Evolutionary conservation across 2,113 vertebrate genomes (phyloP).

Genomic region (Gnathonemus echidnorhynchus): DNA sequence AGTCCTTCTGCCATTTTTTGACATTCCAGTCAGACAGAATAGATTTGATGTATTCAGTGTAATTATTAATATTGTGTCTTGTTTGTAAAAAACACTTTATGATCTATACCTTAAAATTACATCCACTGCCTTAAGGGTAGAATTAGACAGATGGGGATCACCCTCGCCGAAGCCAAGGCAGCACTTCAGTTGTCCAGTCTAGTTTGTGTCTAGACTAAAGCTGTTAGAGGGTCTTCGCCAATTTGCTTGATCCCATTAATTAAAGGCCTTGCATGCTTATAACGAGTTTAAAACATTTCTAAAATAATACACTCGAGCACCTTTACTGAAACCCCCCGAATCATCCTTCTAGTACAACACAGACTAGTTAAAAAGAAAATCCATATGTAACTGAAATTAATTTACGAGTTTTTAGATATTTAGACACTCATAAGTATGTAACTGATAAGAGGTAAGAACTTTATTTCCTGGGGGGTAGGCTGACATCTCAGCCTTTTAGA

Average conservation of each 20-base stretch:
- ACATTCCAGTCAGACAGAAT: background rate
- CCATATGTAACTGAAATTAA: background rate
- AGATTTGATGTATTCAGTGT: background rate
- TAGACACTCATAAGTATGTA: slow-evolving; percentile 27
- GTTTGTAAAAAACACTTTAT: background rate
- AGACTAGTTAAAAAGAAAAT: background rate
- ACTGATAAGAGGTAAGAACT: slow-evolving; percentile 18
- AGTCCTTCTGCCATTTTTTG: background rate
- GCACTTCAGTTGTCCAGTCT: background rate
- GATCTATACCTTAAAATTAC: background rate
- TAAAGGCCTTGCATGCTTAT: slow-evolving; percentile 12
- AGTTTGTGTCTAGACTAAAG: background rate
- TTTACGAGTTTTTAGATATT: background rate
- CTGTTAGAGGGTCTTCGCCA: slow-evolving; percentile 1
- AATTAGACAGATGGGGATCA: background rate
- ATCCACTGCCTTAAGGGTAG: background rate
- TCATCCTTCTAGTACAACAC: background rate
- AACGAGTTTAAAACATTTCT: background rate
- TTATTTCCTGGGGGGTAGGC: slow-evolving; percentile 8
- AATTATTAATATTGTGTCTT: background rate
- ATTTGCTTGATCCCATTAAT: slow-evolving; percentile 15
- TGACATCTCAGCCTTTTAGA: background rate
- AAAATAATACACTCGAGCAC: background rate
- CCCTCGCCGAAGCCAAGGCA: background rate
- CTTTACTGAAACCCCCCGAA: background rate